Conservation (phyloP, 2,797 vertebrate genomes). For the Pogoniulus pusillus region DNA sequence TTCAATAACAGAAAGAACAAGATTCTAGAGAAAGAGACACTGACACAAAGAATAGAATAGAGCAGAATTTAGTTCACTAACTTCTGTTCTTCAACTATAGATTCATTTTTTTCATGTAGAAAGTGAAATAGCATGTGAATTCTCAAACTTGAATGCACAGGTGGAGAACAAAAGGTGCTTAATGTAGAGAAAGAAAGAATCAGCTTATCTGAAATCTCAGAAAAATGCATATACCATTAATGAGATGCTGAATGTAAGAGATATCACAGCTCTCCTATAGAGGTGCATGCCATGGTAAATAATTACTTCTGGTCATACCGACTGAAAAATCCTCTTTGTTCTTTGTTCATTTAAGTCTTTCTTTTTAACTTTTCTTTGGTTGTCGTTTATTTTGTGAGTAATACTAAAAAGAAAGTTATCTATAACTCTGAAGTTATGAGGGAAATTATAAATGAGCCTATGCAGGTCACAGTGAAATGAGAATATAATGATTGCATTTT, state of each 20-base stretch:
- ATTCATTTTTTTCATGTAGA: not conserved
- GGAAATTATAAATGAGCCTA: not conserved
- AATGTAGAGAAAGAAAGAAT: too few species aligned
- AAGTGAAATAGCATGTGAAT: not conserved
- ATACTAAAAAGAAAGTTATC: not conserved
- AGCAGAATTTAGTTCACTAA: not conserved
- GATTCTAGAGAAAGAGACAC: not conserved
- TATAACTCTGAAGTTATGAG: not conserved
- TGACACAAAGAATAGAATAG: not conserved
- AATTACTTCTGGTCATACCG: not conserved
- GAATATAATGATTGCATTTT: not conserved
- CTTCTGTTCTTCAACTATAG: not conserved
- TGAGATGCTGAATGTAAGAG: not conserved
- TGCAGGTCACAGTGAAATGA: not conserved
- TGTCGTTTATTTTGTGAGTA: not conserved
- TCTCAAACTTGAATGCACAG: not conserved
- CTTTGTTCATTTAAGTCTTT: not conserved
- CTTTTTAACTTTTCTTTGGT: not conserved
- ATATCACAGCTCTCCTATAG: not conserved
- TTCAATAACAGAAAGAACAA: not conserved
- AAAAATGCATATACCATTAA: not conserved
- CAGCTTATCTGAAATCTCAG: not conserved
- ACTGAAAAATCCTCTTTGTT: not conserved
- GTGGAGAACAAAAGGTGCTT: not conserved
- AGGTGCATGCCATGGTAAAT: not conserved